These are phyloP conservation scores for Geococcyx californianus DNA, from an alignment of 2,113 vertebrate genomes.

Conservation along the genomic window DNA sequence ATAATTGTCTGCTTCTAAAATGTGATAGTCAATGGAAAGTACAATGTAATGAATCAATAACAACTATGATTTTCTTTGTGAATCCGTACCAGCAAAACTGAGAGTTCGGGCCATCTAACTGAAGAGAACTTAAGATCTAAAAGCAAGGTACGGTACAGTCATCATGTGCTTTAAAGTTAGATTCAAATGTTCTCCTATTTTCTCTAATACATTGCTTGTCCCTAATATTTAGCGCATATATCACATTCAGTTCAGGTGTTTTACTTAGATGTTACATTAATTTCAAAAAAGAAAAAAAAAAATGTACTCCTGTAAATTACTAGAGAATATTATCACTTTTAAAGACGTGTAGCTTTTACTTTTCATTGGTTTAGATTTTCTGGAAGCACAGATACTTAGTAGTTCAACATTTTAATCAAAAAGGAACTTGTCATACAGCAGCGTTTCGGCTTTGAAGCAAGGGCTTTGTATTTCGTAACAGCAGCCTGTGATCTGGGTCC, in stretches of 20 bases:
- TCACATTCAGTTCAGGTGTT: not conserved
- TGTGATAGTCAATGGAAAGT: not conserved
- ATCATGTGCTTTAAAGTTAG: not conserved
- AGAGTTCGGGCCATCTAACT: not conserved
- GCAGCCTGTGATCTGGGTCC: constrained; percentile 94
- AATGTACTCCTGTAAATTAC: not conserved
- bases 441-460: constrained; percentile 97
- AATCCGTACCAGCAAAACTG: not conserved
- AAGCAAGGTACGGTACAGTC: not conserved
- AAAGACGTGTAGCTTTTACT: not conserved
- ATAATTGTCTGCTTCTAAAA: not conserved
- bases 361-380: not conserved
- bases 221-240: not conserved
- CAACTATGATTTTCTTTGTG: not conserved
- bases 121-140: not conserved
- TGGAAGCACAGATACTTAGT: not conserved
- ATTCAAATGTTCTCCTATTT: not conserved
- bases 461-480: constrained; percentile 94
- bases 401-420: not conserved
- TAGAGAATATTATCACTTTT: not conserved
- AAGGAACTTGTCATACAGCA: constrained; percentile 80
- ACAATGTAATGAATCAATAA: not conserved
- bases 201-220: not conserved
- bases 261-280: not conserved
- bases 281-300: not conserved